Evolutionary conservation across 2,888 invertebrate species (phyloP).

Genomic region (Brenthis hecate): DNA sequence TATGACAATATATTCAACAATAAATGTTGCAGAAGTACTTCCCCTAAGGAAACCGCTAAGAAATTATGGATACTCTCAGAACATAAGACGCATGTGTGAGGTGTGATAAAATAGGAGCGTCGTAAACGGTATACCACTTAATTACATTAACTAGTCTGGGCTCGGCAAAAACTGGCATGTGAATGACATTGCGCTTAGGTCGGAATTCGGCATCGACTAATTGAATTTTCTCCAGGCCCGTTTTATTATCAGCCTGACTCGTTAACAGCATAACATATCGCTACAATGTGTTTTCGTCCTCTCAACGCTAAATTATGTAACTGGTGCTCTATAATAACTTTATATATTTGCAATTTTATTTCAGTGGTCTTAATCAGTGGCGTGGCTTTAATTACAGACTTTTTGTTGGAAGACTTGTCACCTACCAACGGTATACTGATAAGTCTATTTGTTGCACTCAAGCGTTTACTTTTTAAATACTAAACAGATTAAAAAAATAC

Average conservation of each 20-base stretch:
- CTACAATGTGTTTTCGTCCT: constrained; percentile 17
- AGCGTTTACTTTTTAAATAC: too few species aligned
- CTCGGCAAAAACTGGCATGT: constrained; percentile 21
- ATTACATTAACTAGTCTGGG: constrained; percentile 22
- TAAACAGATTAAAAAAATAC: too few species aligned
- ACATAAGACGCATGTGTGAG: constrained; percentile 5
- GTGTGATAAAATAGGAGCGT: constrained; percentile 9
- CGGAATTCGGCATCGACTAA: constrained; percentile 22
- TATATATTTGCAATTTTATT: too few species aligned
- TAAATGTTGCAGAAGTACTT: not conserved
- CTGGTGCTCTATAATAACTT: not conserved
- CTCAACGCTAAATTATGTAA: constrained; percentile 9
- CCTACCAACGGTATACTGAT: too few species aligned
- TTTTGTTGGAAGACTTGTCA: too few species aligned
- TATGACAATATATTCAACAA: too few species aligned
- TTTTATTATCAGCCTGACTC: constrained; percentile 26
- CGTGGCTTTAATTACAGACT: too few species aligned
- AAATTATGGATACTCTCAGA: constrained; percentile 1
- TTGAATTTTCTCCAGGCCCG: constrained; percentile 25
- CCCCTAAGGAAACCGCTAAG: not conserved
- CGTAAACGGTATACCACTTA: constrained; percentile 19
- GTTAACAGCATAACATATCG: constrained; percentile 17
- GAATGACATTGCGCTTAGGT: constrained; percentile 13
- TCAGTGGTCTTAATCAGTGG: too few species aligned
- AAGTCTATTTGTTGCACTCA: too few species aligned